A percentile compares a stretch with the other conserved stretches of the same genome.
These are phyloP conservation scores for Cheilosia urbana DNA, from an alignment of 2,888 invertebrate species.

Conservation along the genomic window DNA sequence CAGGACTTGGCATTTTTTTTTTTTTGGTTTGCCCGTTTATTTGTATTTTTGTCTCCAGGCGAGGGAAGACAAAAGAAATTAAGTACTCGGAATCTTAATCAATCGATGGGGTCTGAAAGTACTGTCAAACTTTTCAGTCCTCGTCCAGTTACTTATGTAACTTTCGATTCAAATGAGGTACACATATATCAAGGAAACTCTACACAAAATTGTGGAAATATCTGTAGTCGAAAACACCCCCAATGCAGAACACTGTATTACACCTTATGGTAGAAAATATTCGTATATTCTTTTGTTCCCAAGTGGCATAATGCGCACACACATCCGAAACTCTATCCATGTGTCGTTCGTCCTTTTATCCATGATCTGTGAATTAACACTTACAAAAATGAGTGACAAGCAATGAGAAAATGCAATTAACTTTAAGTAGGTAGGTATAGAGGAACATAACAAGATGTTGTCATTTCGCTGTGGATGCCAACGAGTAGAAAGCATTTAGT, in stretches of 20 bases:
- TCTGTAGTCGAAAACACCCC: slow-evolving; percentile 61
- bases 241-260: slow-evolving; percentile 23
- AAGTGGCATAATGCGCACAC: slow-evolving; percentile 34
- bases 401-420: slow-evolving; percentile 75
- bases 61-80: slow-evolving; percentile 13
- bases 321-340: slow-evolving; percentile 1
- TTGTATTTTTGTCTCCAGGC: slow-evolving; percentile 47
- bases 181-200: slow-evolving; percentile 13
- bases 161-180: slow-evolving; percentile 12
- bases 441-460: slow-evolving; percentile 73
- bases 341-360: slow-evolving; percentile 44
- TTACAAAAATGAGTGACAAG: slow-evolving; percentile 76
- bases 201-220: not conserved
- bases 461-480: slow-evolving; percentile 61
- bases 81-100: slow-evolving; percentile 36
- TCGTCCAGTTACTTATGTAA: not conserved
- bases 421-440: slow-evolving; percentile 70
- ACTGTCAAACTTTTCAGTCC: slow-evolving; percentile 50
- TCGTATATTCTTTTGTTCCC: slow-evolving; percentile 46
- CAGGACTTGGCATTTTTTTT: slow-evolving; percentile 58
- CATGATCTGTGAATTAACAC: slow-evolving; percentile 70
- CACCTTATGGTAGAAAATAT: slow-evolving; percentile 60
- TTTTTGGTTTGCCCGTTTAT: slow-evolving; percentile 49
- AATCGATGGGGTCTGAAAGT: slow-evolving; percentile 39
- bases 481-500: slow-evolving; percentile 43